Conservation (phyloP, 2,113 vertebrate species). For the Riparia riparia region DNA sequence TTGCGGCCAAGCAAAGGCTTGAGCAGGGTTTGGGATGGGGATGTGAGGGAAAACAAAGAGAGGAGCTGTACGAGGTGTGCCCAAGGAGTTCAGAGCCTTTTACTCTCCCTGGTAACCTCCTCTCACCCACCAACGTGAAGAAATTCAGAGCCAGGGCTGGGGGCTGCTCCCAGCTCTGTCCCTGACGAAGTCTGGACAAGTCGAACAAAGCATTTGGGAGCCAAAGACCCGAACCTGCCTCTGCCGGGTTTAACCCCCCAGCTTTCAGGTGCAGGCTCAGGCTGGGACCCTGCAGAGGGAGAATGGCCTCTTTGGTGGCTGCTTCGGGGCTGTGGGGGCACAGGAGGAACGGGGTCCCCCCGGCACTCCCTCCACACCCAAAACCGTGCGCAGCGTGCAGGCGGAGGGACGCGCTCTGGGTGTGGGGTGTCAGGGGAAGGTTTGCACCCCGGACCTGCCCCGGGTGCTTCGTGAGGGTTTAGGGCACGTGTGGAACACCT, state of each 20-base stretch:
- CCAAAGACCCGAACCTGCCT: not conserved
- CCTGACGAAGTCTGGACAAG: not conserved
- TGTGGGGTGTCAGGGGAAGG: rapidly evolving
- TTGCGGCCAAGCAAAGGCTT: not conserved
- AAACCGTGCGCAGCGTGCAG: rapidly evolving
- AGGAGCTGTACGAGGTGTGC: not conserved
- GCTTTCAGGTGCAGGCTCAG: not conserved
- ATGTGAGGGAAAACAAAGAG: not conserved
- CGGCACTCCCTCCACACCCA: not conserved
- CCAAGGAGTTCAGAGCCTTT: not conserved
- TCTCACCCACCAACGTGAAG: not conserved
- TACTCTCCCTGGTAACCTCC: not conserved
- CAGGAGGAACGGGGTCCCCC: not conserved
- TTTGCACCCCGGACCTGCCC: not conserved
- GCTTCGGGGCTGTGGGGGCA: rapidly evolving
- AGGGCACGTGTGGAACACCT: not conserved
- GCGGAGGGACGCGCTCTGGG: rapidly evolving
- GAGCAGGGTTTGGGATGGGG: not conserved
- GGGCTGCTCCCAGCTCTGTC: not conserved
- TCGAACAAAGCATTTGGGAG: not conserved
- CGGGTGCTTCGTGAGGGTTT: rapidly evolving
- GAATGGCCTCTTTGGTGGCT: not conserved
- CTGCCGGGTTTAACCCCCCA: not conserved
- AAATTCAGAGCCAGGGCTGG: not conserved
- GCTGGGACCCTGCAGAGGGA: not conserved